Evolutionary conservation across 2,113 vertebrate genomes (phyloP), one percentile per base, ranked within the genome.

Genomic region (Osmerus mordax): DNA sequence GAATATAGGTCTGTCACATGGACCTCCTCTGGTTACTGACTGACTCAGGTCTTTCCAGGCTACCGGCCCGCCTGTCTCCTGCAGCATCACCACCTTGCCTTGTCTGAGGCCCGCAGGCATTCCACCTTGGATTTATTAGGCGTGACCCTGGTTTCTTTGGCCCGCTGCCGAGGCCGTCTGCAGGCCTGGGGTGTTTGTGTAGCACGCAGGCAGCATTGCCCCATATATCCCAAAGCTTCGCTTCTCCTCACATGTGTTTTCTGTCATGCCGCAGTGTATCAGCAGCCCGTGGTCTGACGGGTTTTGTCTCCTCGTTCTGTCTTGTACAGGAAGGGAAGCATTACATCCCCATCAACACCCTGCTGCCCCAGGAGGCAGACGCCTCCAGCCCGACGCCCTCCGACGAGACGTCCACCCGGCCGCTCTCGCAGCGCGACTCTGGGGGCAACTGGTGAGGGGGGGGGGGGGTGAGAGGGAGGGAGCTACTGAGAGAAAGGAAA

Each of bases 291-390:
- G 3, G 64, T 25, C 66, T 78, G 4, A 75, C 0, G 67, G 72
- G 54, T 70, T 77, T 60, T 77, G 18, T 74, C 62, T 25, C 64
- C 64, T 47, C 70, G 75, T 71, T 77, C 69, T 78, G 7, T 78
- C 73, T 73, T 2, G 41, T 76, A 73, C 23, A 98, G 96, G 95
- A 96, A 78, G 96, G 96, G 3, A 98, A 98, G 82, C 94, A 98
- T 80, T 98, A 98, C 58, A 97, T 98, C 75, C 96, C 96, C 51
- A 89, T 98, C 86, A 96, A 96, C 88, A 95, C 92, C 23, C 74
- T 96, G 84, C 87, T 93, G 77, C 85, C 81, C 16, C 90, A 93
- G 65, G 89, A 89, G 71, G 91, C 92, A 53, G 69, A 93, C 47
- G 85, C 84, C 32, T 69, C 90, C 67, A 88, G 87, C 71, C 56